Conservation (phyloP, 2,888 invertebrate species). For the Calameuta idolon region DNA sequence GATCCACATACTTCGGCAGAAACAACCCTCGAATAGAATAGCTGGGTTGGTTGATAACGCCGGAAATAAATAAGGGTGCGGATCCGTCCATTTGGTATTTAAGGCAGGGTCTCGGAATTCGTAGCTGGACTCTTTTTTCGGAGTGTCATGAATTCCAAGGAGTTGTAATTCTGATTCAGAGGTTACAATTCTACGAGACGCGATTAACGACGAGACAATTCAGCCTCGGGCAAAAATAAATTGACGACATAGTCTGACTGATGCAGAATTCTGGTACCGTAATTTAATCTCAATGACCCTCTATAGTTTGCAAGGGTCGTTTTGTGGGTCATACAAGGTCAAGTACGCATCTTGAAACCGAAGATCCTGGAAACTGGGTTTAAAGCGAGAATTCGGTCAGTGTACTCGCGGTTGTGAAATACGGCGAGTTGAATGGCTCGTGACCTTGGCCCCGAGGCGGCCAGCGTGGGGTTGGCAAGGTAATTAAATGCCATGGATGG, state of each 20-base stretch:
- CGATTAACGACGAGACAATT: too few relatives aligned
- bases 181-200: too few relatives aligned
- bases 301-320: too few relatives aligned
- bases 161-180: too few relatives aligned
- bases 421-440: conserved; percentile 63
- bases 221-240: too few relatives aligned
- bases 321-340: too few relatives aligned
- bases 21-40: neutral
- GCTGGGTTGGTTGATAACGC: neutral
- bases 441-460: conserved; percentile 64
- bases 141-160: too few relatives aligned
- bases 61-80: conserved; percentile 9
- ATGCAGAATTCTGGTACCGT: too few relatives aligned
- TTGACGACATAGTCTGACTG: too few relatives aligned
- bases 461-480: conserved; percentile 62
- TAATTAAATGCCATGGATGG: conserved; percentile 66
- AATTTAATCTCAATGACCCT: too few relatives aligned
- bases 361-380: conserved; percentile 33
- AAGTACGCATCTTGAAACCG: too few relatives aligned
- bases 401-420: conserved; percentile 56
- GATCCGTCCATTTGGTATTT: neutral
- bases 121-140: neutral
- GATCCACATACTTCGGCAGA: conserved; percentile 24
- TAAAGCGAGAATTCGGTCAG: conserved; percentile 63
- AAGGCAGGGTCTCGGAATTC: neutral